Base-by-base conservation (phyloP, 2,113 vertebrate species). In the Zonotrichia leucophrys region DNA sequence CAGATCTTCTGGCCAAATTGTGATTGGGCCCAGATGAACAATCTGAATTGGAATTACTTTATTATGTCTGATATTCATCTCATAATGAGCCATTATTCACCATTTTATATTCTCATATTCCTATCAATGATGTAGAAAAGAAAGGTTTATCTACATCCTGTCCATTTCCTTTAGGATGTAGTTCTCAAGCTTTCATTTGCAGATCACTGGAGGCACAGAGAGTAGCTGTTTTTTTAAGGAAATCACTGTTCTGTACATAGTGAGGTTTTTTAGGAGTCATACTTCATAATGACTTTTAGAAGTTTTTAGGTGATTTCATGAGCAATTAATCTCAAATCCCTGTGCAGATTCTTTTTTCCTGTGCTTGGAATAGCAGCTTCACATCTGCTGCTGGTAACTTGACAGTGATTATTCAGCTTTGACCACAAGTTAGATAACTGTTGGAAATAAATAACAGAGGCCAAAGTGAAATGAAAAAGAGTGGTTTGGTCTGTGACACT, bases 41-140 rank as follows among this genome's bases (percentile, higher is more conserved):
- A 84, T 96, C 76, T 87, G 94, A 95, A 96, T 96, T 64, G 41
- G 69, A 95, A 96, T 96, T 67, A 87, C 90, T 86, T 93, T 93
- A 94, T 96, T 93, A 96, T 96, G 66, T 64, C 44, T 68, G 64
- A 60, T 93, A 87, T 74, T 94, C 68, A 60, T 77, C 79, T 92
- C 79, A 90, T 95, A 95, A 95, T 95, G 93, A 95, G 70, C 70
- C 63, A 94, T 95, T 96, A 81, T 56, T 93, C 88, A 93, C 56
- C 44, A 68, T 93, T 96, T 95, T 95, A 92, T 94, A 81, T 75
- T 86, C 90, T 88, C 80, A 81, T 94, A 94, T 83, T 90, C 83
- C 73, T 94, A 92, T 74, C 93, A 95, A 92, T 95, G 90, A 75
- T 86, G 72, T 96, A 93, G 90, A 97, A 95, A 89, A 78, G 53